phyloP scores from a whole-genome alignment of 2,888 invertebrate species.

The Cristatella mucedo region DNA sequence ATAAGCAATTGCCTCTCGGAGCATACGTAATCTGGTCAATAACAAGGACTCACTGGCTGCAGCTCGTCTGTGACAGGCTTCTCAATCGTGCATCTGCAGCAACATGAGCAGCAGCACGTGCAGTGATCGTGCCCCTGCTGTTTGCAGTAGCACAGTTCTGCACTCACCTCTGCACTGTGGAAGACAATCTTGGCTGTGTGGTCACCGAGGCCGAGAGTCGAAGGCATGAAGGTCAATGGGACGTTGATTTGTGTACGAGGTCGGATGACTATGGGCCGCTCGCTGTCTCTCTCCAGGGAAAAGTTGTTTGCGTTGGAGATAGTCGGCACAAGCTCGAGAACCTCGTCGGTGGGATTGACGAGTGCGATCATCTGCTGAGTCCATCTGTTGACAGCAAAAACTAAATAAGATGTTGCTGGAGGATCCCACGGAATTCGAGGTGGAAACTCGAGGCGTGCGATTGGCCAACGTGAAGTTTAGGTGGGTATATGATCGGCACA shows the following conservation, averaged over 20 bases:
- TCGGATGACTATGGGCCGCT: conserved; percentile 20
- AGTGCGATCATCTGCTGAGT: conserved; percentile 25
- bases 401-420: background rate
- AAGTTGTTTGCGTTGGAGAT: conserved; percentile 36
- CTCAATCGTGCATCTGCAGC: too few species aligned
- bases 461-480: too few species aligned
- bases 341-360: conserved; percentile 33
- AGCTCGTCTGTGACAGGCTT: too few species aligned
- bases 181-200: conserved; percentile 30
- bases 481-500: too few species aligned
- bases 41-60: too few species aligned
- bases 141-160: too few species aligned
- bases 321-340: conserved; percentile 24
- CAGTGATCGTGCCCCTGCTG: too few species aligned
- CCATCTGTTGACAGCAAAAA: conserved; percentile 19
- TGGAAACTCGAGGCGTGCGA: too few species aligned
- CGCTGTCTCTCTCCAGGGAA: conserved; percentile 26
- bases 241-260: conserved; percentile 22
- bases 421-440: background rate
- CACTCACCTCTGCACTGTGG: conserved; percentile 28
- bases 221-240: conserved; percentile 35
- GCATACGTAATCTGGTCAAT: too few species aligned
- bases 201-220: conserved; percentile 28
- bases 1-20: too few species aligned
- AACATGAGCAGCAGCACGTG: too few species aligned